A percentile compares a stretch with the other conserved stretches of the same genome.
Evolutionary conservation across 2,113 vertebrate species (phyloP).

Genomic region (Hippopotamus amphibius): DNA sequence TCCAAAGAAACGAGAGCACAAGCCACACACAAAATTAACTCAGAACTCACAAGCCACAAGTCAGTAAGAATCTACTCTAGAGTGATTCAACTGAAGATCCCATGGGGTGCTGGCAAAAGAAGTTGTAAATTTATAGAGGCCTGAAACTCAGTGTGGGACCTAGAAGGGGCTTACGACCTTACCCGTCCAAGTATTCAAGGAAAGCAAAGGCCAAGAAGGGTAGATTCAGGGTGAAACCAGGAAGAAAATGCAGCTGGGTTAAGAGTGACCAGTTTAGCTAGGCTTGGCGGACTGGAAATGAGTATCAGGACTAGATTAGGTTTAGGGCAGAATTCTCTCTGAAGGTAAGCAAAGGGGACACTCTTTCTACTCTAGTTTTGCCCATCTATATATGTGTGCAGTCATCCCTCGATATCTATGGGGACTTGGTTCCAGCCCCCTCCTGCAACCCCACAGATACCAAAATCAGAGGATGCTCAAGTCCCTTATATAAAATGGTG

Average conservation of each 20-base stretch:
- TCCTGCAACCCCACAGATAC: neutral
- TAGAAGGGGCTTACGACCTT: neutral
- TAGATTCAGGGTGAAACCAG: neutral
- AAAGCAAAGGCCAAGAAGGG: neutral
- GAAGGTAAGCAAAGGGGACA: neutral
- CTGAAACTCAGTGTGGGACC: neutral
- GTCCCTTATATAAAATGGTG: neutral
- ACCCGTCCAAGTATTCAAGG: neutral
- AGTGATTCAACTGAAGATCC: neutral
- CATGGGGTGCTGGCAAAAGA: neutral
- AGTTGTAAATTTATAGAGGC: neutral
- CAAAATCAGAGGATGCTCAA: neutral
- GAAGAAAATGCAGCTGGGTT: neutral
- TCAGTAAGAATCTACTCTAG: neutral
- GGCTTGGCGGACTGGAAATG: neutral
- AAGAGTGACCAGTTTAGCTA: neutral
- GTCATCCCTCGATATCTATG: neutral
- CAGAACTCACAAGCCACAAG: neutral
- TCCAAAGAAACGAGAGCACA: neutral
- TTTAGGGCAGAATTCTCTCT: neutral
- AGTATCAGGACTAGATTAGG: accelerated
- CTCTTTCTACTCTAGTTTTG: neutral
- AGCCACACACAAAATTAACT: neutral
- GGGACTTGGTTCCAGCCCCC: too few relatives aligned
- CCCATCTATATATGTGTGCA: neutral